phyloP scores from a whole-genome alignment of 2,113 vertebrate species.

The Passer domesticus region DNA sequence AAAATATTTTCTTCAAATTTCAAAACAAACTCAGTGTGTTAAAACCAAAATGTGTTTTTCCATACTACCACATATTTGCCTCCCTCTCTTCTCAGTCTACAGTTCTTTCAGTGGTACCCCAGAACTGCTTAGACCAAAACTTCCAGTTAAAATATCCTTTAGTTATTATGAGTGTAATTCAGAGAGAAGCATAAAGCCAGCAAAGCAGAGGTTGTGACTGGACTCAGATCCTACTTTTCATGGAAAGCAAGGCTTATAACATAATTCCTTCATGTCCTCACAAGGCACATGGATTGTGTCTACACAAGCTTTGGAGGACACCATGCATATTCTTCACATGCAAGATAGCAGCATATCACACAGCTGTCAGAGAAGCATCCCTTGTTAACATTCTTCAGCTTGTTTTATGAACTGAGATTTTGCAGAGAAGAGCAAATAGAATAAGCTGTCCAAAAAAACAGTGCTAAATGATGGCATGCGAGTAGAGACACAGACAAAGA shows the following conservation, averaged over 20 bases:
- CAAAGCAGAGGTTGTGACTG: background rate
- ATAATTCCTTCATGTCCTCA: background rate
- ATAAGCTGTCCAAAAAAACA: background rate
- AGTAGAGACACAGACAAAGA: background rate
- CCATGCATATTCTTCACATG: background rate
- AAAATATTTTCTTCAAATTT: background rate
- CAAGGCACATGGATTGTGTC: background rate
- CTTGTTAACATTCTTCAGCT: constrained; percentile 36
- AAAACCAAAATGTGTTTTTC: background rate
- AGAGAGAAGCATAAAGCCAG: background rate
- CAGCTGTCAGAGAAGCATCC: constrained; percentile 30
- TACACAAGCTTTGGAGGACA: constrained; percentile 3
- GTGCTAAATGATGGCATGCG: background rate
- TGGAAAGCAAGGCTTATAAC: background rate
- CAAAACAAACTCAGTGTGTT: background rate
- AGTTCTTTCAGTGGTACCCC: background rate
- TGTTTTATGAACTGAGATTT: constrained; percentile 26
- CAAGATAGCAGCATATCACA: constrained; percentile 42
- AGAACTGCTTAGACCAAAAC: background rate
- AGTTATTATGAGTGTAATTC: background rate
- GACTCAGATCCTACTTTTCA: background rate
- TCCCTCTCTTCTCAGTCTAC: background rate
- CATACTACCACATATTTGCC: background rate
- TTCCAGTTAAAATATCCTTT: background rate
- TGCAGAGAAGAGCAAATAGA: background rate